Evolutionary conservation across 2,797 vertebrate genomes (phyloP).

Genomic region (Pelobates cultripes): DNA sequence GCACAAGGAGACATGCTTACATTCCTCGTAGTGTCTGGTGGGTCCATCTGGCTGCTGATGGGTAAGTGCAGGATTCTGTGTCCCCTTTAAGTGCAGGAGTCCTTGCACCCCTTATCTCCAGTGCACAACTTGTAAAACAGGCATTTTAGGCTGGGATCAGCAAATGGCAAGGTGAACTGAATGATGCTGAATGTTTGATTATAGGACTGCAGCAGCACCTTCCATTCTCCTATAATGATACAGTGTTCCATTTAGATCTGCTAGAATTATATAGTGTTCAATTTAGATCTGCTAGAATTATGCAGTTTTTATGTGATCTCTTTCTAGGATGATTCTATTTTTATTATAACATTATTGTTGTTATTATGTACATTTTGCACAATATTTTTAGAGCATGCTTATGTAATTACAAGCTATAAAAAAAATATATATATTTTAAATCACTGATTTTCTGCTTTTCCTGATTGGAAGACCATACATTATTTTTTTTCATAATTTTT

Average conservation of each 20-base stretch:
- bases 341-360: neutral
- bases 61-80: constrained; percentile 65
- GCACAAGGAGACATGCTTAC: constrained; percentile 71
- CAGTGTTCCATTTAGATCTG: neutral
- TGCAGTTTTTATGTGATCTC: neutral
- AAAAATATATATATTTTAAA: no score
- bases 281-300: no score
- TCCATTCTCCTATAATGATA: neutral
- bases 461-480: no score
- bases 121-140: neutral
- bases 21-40: constrained; percentile 71
- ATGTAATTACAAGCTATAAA: no score
- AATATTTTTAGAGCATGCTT: no score
- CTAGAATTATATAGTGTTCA: no score
- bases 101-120: neutral
- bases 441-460: no score
- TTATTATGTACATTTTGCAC: no score
- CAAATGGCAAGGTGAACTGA: neutral
- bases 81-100: constrained; percentile 59
- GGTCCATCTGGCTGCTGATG: constrained; percentile 73
- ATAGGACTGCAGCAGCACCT: neutral
- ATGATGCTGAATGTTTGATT: neutral
- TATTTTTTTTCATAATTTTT: no score
- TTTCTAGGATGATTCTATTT: neutral
- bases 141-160: neutral